A percentile compares a stretch with the other conserved stretches of the same genome.
These are phyloP conservation scores for Hemitrygon akajei DNA, from an alignment of 2,797 vertebrate species.

Conservation along the genomic window DNA sequence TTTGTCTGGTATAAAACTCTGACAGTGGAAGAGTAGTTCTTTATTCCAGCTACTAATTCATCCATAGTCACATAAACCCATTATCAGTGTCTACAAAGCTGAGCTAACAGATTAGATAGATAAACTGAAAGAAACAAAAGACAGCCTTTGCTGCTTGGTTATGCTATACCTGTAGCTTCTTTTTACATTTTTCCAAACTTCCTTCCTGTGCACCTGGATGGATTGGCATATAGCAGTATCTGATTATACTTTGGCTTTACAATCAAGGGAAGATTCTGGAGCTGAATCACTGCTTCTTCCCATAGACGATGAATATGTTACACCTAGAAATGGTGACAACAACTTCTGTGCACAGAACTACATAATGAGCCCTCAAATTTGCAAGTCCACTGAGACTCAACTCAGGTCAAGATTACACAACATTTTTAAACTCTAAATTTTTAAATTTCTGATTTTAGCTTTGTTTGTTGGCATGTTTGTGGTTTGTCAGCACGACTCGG, in stretches of 20 bases:
- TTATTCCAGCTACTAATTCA: neutral
- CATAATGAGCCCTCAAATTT: neutral
- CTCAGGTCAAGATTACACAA: neutral
- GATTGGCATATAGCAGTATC: neutral
- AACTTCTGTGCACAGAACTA: neutral
- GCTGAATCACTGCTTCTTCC: neutral
- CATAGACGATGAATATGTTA: neutral
- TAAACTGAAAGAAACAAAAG: neutral
- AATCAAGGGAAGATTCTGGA: neutral
- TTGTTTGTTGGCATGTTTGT: too few relatives aligned
- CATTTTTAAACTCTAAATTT: too few relatives aligned
- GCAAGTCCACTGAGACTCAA: neutral
- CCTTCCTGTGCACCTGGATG: neutral
- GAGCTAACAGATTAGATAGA: neutral
- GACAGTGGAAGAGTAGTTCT: neutral
- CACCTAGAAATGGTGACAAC: neutral
- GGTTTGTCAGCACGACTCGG: too few relatives aligned
- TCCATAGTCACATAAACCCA: neutral
- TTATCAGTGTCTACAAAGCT: neutral
- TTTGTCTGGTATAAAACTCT: neutral
- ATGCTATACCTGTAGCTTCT: neutral
- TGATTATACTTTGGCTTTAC: neutral
- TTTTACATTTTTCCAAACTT: neutral
- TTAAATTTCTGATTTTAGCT: neutral
- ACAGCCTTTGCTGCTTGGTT: neutral